Evolutionary conservation across 1,140 invertebrate genomes (phyloP).

Genomic region (Hyposmocoma kahamanoa): DNA sequence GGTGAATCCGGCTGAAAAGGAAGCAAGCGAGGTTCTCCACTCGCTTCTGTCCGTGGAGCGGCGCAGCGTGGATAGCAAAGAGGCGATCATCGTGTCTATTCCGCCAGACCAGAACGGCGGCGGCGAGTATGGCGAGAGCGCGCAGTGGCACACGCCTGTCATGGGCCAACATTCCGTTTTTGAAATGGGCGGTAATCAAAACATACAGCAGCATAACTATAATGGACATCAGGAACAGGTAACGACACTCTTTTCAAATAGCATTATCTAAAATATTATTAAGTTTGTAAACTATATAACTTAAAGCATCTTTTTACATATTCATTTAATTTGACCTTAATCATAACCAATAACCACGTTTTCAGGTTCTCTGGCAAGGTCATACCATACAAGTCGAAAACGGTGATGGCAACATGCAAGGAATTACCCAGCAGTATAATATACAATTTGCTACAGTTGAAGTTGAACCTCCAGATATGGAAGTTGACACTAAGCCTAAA

Average conservation of each 20-base stretch:
- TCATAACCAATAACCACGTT: too few relatives aligned
- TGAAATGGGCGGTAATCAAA: constrained; percentile 51
- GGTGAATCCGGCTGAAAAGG: constrained; percentile 75
- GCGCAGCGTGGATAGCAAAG: constrained; percentile 72
- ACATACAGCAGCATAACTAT: constrained; percentile 61
- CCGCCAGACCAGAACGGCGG: constrained; percentile 58
- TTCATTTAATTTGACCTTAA: not conserved
- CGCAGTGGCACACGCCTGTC: constrained; percentile 76
- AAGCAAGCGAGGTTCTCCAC: constrained; percentile 79
- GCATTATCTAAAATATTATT: not conserved
- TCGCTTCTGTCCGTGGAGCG: constrained; percentile 77
- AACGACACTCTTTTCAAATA: not conserved
- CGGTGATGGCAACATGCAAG: constrained; percentile 50
- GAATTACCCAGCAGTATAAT: constrained; percentile 42
- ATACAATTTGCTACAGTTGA: constrained; percentile 57
- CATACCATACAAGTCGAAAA: constrained; percentile 76
- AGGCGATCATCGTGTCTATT: constrained; percentile 70
- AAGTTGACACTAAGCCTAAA: constrained; percentile 65
- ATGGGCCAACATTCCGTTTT: constrained; percentile 71
- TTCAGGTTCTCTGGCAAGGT: constrained; percentile 77
- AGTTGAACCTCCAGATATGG: constrained; percentile 41
- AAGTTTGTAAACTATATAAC: not conserved
- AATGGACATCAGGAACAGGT: constrained; percentile 69
- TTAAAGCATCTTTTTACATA: not conserved
- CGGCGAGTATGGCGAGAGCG: constrained; percentile 68